Conservation (phyloP, 2,888 invertebrate genomes). For the Electrophaes corylata region DNA sequence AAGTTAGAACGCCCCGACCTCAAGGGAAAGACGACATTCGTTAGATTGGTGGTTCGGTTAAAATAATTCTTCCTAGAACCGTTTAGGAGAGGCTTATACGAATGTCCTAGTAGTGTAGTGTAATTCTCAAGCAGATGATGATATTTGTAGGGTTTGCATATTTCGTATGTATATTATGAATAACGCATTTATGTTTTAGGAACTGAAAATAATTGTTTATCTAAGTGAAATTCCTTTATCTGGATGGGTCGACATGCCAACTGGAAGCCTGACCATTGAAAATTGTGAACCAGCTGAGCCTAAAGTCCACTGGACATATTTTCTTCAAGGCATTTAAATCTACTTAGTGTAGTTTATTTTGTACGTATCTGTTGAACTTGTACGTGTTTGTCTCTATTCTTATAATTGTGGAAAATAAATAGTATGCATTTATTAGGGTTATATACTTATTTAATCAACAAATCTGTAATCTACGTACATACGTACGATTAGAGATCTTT, state of each 20-base stretch:
- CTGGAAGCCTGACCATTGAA: constrained; percentile 69
- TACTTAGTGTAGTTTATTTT: background rate
- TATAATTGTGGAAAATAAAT: constrained; percentile 30
- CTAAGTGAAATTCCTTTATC: constrained; percentile 50
- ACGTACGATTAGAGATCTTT: too few relatives aligned
- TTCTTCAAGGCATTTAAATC: constrained; percentile 64
- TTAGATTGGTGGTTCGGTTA: too few relatives aligned
- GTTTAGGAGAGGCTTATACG: too few relatives aligned
- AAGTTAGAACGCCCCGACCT: too few relatives aligned
- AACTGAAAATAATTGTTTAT: constrained; percentile 60
- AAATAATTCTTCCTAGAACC: too few relatives aligned
- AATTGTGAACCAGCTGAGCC: constrained; percentile 62
- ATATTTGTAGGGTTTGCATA: background rate
- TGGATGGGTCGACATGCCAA: constrained; percentile 53
- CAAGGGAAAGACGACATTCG: too few relatives aligned
- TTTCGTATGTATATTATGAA: background rate
- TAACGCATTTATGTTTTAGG: constrained; percentile 49
- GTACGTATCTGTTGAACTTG: background rate
- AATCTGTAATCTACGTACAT: too few relatives aligned
- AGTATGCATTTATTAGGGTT: constrained; percentile 13
- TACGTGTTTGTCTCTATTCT: background rate
- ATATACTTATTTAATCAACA: constrained; percentile 13
- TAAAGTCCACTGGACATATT: constrained; percentile 71
- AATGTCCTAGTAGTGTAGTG: too few relatives aligned
- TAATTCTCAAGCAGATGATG: too few relatives aligned